Evolutionary conservation across 2,888 invertebrate genomes (phyloP).

Genomic region (Galeruca laticollis): DNA sequence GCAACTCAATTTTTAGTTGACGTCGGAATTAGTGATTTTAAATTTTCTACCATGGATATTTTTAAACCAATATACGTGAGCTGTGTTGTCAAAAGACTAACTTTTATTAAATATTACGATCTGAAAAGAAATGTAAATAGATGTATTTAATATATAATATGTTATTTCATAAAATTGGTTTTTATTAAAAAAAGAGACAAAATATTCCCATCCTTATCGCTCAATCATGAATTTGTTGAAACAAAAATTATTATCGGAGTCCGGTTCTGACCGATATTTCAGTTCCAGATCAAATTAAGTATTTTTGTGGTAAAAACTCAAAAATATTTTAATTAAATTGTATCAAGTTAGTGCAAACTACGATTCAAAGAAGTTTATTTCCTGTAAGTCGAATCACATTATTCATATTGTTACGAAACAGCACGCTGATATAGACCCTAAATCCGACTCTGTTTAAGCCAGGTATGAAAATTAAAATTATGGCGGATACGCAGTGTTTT

Average conservation of each 20-base stretch:
- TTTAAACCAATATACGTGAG: not conserved
- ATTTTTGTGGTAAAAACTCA: no score
- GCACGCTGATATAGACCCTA: no score
- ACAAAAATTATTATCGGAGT: not conserved
- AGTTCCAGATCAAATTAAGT: no score
- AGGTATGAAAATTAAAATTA: no score
- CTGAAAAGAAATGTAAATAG: constrained; percentile 5
- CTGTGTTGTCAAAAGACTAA: constrained; percentile 17
- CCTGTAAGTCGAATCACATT: no score
- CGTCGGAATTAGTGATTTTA: constrained; percentile 6
- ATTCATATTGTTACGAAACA: no score
- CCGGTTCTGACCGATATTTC: no score
- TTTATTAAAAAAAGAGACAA: not conserved
- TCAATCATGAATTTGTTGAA: not conserved
- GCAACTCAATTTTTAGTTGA: constrained; percentile 66
- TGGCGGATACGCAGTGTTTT: no score
- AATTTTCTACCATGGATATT: not conserved
- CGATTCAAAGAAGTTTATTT: no score
- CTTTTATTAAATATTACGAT: constrained; percentile 7
- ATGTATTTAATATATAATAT: constrained; percentile 5
- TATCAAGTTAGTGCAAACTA: no score
- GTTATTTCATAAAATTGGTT: not conserved
- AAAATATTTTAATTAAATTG: no score
- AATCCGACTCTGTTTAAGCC: no score
- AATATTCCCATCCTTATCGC: not conserved